These are phyloP conservation scores for Chionis minor DNA, from an alignment of 2,113 vertebrate genomes.

Conservation along the genomic window DNA sequence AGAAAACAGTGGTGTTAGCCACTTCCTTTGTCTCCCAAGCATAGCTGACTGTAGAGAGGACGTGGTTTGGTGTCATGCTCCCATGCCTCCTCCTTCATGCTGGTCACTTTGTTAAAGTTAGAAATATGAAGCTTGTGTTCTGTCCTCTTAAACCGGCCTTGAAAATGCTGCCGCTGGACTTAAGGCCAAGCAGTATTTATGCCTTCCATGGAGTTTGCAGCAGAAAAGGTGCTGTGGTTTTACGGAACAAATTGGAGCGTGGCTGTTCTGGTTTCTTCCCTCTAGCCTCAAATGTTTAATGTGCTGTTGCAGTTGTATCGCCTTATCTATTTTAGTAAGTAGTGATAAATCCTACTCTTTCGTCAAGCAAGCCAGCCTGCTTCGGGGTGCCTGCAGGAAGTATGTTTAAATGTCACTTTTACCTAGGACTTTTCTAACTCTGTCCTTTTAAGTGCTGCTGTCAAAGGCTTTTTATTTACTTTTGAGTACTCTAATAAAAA, in stretches of 20 bases:
- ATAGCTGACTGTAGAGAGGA: not conserved
- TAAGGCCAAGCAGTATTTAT: not conserved
- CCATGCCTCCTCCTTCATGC: not conserved
- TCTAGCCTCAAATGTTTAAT: slow-evolving; percentile 15
- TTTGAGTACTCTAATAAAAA: slow-evolving; percentile 26
- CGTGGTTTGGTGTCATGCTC: not conserved
- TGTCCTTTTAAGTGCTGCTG: slow-evolving; percentile 19
- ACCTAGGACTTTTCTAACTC: not conserved
- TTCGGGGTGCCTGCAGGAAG: slow-evolving; percentile 7
- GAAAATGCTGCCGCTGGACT: not conserved
- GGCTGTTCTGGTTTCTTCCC: slow-evolving; percentile 28
- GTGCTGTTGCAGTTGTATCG: not conserved
- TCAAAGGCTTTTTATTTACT: slow-evolving; percentile 39
- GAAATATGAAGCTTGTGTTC: not conserved
- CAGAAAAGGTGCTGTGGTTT: not conserved
- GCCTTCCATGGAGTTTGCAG: not conserved
- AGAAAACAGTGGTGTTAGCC: not conserved
- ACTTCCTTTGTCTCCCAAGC: slow-evolving; percentile 7
- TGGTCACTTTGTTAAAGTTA: not conserved
- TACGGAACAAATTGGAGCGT: not conserved
- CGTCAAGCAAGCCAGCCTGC: not conserved
- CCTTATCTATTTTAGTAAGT: slow-evolving; percentile 38
- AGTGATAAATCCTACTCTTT: slow-evolving; percentile 46
- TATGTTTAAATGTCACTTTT: slow-evolving; percentile 52
- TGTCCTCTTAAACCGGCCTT: not conserved